Evolutionary conservation across 2,888 invertebrate species (phyloP), one percentile per base, ranked within the genome.

Genomic region (Cephus nigrinus): DNA sequence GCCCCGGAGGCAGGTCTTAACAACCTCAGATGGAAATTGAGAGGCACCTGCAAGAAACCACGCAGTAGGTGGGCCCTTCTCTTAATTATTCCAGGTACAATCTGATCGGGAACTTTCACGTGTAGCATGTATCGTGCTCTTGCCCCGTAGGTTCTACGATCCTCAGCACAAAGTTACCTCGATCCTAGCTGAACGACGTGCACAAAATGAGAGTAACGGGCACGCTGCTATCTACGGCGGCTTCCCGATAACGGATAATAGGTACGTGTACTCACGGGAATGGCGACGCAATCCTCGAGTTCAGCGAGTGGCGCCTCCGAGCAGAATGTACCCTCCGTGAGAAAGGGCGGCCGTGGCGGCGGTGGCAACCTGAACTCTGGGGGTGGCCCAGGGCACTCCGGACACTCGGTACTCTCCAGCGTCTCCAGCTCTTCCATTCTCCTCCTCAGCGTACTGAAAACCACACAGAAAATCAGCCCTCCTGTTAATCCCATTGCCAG

Each of bases 351-450:
- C 88, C 95, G 92, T 72, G 95, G 96, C 32, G 96, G 95, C 80
- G 96, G 96, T 78, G 96, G 96, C 87, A 95, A 92, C 89, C 95
- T 92, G 91, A 96, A 96, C 92, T 95, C 94, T 82, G 95, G 95
- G 86, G 95, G 95, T 86, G 95, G 95, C 88, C 95, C 95, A 86
- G 95, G 94, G 92, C 95, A 96, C 92, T 95, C 95, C 82, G 90
- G 90, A 92, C 95, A 95, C 93, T 95, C 95, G 91, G 93, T 93
- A 92, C 94, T 93, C 92, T 94, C 95, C 91, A 94, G 93, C 92
- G 94, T 93, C 89, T 94, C 94, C 92, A 95, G 93, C 92, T 95
- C 95, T 95, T 95, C 95, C 95, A 95, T 95, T 93, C 93, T 93
- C 90, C 89, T 89, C 89, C 88, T 88, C 88, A 88, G 85, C 87